Percentiles rank a stretch among this genome's conserved stretches.
Conservation (phyloP, 1,140 invertebrate species). For the Penaeus japonicus region DNA sequence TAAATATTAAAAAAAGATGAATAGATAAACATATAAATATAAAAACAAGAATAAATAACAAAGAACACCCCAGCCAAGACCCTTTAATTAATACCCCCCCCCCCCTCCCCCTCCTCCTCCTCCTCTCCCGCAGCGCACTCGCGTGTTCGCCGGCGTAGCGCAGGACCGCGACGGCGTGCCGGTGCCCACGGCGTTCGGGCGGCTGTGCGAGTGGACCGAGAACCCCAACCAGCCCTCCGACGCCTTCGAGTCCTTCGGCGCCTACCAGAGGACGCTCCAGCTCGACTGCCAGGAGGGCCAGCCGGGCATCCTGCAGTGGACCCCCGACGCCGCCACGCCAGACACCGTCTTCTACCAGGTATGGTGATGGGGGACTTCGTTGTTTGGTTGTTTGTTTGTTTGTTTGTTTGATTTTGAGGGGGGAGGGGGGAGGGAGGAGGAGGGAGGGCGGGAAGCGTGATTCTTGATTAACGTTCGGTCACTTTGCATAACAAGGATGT, state of each 20-base stretch:
- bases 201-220: constrained; percentile 86
- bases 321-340: constrained; percentile 80
- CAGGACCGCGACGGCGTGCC: constrained; percentile 73
- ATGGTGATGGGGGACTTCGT: not conserved
- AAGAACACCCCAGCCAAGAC: too few species aligned
- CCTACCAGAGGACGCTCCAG: constrained; percentile 83
- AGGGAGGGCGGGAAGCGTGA: not conserved
- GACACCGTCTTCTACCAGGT: constrained; percentile 82
- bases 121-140: constrained; percentile 71
- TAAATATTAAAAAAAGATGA: too few species aligned
- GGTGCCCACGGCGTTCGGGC: constrained; percentile 77
- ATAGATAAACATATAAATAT: too few species aligned
- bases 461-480: not conserved
- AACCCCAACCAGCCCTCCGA: constrained; percentile 78
- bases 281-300: constrained; percentile 83
- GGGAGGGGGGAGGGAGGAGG: not conserved
- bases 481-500: not conserved
- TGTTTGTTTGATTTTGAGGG: not conserved
- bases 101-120: not conserved
- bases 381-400: too few species aligned
- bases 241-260: constrained; percentile 81
- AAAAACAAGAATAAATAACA: too few species aligned
- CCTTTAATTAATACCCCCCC: too few species aligned
- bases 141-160: constrained; percentile 81
- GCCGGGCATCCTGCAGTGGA: constrained; percentile 87